phyloP scores from a whole-genome alignment of 2,113 vertebrate species.

The Lonchura striata region DNA sequence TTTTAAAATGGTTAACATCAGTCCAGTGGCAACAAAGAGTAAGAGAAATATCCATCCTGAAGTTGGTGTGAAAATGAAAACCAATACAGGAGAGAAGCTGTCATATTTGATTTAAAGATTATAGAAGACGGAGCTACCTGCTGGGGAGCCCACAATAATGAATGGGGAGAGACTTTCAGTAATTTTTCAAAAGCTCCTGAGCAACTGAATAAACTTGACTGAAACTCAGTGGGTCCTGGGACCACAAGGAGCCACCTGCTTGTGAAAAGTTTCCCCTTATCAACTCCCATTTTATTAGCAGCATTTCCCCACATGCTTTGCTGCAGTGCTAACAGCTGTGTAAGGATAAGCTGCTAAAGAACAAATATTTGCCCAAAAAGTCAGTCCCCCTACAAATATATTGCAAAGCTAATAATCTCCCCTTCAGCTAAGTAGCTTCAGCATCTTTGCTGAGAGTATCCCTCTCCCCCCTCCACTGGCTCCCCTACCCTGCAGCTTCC shows the following conservation, averaged over 20 bases:
- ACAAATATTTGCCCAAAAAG: background rate
- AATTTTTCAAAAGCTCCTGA: background rate
- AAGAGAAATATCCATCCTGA: background rate
- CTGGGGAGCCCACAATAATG: background rate
- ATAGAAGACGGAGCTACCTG: background rate
- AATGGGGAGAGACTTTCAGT: background rate
- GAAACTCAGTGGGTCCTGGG: background rate
- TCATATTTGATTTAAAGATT: slow-evolving; percentile 23
- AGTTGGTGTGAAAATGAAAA: background rate
- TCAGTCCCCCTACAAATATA: background rate
- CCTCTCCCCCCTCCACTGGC: background rate
- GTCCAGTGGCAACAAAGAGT: background rate
- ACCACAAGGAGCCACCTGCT: background rate
- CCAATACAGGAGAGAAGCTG: background rate
- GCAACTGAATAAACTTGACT: background rate
- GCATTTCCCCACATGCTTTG: background rate
- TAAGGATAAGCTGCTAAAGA: background rate
- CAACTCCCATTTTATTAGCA: background rate
- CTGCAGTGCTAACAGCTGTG: background rate
- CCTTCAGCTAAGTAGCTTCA: background rate
- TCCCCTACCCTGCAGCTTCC: background rate
- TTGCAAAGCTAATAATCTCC: background rate
- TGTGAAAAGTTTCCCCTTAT: background rate
- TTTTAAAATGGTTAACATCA: background rate
- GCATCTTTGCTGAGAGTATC: fast-evolving